Percentiles rank a stretch among this genome's conserved stretches.
Conservation (phyloP, 2,113 vertebrate species). For the Axis porcinus region DNA sequence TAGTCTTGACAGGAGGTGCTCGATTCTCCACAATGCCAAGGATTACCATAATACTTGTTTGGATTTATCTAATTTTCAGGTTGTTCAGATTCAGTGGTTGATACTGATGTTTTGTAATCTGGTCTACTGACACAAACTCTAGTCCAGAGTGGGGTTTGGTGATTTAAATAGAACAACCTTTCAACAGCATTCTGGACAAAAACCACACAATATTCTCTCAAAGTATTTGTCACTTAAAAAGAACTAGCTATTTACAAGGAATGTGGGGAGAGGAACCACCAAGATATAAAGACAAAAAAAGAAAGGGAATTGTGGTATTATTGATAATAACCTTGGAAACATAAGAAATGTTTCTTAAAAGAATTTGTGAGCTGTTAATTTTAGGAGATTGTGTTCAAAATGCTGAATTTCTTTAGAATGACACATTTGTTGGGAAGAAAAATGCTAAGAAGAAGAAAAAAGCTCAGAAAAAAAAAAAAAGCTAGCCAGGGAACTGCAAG, state of each 20-base stretch:
- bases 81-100: neutral
- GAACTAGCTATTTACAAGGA: neutral
- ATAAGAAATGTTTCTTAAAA: slow-evolving; percentile 34
- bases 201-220: neutral
- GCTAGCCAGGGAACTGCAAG: slow-evolving; percentile 56
- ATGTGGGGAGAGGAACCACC: neutral
- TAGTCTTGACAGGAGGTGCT: neutral
- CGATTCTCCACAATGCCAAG: neutral
- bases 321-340: slow-evolving; percentile 42
- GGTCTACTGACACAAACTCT: neutral
- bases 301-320: neutral
- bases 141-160: neutral
- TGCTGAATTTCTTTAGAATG: slow-evolving; percentile 58
- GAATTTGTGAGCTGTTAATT: slow-evolving; percentile 56
- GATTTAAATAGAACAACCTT: neutral
- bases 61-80: neutral
- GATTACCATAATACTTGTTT: neutral
- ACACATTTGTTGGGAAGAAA: slow-evolving; percentile 54
- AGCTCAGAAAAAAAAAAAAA: neutral
- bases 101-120: neutral
- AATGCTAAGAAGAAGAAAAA: slow-evolving; percentile 14
- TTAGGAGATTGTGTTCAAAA: slow-evolving; percentile 55
- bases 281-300: neutral
- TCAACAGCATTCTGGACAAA: neutral
- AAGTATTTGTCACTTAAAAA: slow-evolving; percentile 25